phyloP scores from a whole-genome alignment of 2,888 invertebrate genomes.

The Habrosyne pyritoides region DNA sequence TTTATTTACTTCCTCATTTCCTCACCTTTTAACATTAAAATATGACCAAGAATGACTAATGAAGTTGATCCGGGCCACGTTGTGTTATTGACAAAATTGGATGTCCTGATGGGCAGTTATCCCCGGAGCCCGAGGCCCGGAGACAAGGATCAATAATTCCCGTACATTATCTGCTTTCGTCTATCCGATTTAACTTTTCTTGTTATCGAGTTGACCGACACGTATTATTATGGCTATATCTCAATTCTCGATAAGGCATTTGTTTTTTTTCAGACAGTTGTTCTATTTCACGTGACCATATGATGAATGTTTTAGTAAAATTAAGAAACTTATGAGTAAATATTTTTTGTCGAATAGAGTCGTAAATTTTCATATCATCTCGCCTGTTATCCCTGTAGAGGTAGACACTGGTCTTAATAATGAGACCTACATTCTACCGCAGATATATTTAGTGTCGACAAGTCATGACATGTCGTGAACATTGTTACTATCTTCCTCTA shows the following conservation, averaged over 20 bases:
- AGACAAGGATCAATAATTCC: not conserved
- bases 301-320: too few relatives aligned
- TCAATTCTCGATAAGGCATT: not conserved
- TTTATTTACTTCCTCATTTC: not conserved
- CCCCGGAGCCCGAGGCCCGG: not conserved
- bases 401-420: too few relatives aligned
- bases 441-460: too few relatives aligned
- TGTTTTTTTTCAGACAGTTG: too few relatives aligned
- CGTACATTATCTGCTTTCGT: not conserved
- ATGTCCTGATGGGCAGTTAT: not conserved
- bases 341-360: too few relatives aligned
- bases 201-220: slow-evolving; percentile 5
- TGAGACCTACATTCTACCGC: too few relatives aligned
- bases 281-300: too few relatives aligned
- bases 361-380: too few relatives aligned
- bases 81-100: not conserved
- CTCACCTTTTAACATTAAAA: not conserved
- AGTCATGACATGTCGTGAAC: too few relatives aligned
- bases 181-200: slow-evolving; percentile 3
- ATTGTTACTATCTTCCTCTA: too few relatives aligned
- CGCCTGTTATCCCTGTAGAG: too few relatives aligned
- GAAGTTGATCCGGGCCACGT: not conserved
- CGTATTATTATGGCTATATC: not conserved
- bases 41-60: not conserved
- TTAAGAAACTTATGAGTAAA: too few relatives aligned